Evolutionary conservation across 2,888 invertebrate genomes (phyloP).

Genomic region (Ophonus ardosiacus): DNA sequence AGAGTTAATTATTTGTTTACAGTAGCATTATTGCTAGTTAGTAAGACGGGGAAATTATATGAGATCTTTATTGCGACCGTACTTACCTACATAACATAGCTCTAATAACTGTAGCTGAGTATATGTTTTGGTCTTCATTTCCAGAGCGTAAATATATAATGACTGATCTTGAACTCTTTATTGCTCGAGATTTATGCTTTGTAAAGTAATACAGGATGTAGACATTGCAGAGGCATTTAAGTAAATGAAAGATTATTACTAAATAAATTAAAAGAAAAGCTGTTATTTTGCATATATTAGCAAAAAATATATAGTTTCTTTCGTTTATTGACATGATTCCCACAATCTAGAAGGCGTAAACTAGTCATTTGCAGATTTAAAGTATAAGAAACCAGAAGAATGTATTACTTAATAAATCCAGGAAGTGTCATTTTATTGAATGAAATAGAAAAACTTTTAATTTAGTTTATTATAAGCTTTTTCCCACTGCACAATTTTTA

Average conservation of each 20-base stretch:
- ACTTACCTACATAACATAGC: constrained; percentile 1
- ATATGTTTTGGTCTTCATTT: not conserved
- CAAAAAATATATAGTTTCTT: too few species aligned
- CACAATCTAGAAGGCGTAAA: too few species aligned
- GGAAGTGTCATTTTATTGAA: too few species aligned
- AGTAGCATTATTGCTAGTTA: not conserved
- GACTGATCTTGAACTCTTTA: not conserved
- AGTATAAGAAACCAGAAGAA: too few species aligned
- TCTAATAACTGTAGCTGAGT: not conserved
- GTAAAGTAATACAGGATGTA: not conserved
- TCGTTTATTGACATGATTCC: too few species aligned
- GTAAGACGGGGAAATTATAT: not conserved
- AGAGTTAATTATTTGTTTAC: not conserved
- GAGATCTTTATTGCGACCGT: not conserved
- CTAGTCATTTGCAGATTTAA: too few species aligned
- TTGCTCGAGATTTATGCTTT: not conserved
- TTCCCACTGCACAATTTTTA: too few species aligned
- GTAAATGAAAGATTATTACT: not conserved
- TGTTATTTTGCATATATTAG: not conserved
- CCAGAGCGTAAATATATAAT: constrained; percentile 17
- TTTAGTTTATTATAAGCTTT: too few species aligned
- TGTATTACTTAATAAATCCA: too few species aligned
- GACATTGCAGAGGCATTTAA: not conserved
- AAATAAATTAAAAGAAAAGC: not conserved
- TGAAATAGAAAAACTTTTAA: too few species aligned